A percentile compares a stretch with the other conserved stretches of the same genome.
Conservation (phyloP, 2,888 invertebrate genomes). For the Congeria kusceri region DNA sequence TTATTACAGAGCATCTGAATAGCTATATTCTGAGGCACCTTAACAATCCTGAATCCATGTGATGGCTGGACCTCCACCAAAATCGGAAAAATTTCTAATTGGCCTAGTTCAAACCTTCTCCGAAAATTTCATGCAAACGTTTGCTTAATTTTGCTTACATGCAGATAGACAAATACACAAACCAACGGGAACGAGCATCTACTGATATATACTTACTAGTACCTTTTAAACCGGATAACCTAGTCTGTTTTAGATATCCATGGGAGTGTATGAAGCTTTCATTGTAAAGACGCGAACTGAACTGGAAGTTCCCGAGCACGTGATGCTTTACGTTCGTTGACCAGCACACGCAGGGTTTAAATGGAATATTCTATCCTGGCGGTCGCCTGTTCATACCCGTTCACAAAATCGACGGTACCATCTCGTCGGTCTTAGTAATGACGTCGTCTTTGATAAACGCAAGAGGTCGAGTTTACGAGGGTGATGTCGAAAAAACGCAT, state of each 20-base stretch:
- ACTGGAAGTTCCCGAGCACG: constrained; percentile 29
- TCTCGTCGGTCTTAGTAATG: constrained; percentile 24
- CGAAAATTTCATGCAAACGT: too few relatives aligned
- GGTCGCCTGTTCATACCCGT: constrained; percentile 1
- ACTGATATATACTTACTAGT: too few relatives aligned
- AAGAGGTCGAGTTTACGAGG: constrained; percentile 52
- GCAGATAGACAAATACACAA: too few relatives aligned
- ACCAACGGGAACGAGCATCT: too few relatives aligned
- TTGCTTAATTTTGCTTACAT: too few relatives aligned
- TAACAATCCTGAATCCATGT: too few relatives aligned
- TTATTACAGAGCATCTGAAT: too few relatives aligned
- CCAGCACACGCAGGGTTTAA: not conserved
- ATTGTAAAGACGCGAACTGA: constrained; percentile 55
- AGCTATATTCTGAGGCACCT: too few relatives aligned
- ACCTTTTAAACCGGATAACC: too few relatives aligned
- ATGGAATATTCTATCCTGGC: constrained; percentile 9
- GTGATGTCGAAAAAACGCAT: constrained; percentile 23
- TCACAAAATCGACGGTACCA: constrained; percentile 23
- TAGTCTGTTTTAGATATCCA: constrained; percentile 34
- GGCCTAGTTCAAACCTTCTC: too few relatives aligned
- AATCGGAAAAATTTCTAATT: too few relatives aligned
- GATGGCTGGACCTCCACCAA: too few relatives aligned
- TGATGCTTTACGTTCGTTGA: constrained; percentile 24
- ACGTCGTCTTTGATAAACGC: constrained; percentile 71
- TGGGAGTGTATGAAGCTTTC: constrained; percentile 65